Evolutionary conservation across 2,888 invertebrate species (phyloP).

Genomic region (Protonemura montana): DNA sequence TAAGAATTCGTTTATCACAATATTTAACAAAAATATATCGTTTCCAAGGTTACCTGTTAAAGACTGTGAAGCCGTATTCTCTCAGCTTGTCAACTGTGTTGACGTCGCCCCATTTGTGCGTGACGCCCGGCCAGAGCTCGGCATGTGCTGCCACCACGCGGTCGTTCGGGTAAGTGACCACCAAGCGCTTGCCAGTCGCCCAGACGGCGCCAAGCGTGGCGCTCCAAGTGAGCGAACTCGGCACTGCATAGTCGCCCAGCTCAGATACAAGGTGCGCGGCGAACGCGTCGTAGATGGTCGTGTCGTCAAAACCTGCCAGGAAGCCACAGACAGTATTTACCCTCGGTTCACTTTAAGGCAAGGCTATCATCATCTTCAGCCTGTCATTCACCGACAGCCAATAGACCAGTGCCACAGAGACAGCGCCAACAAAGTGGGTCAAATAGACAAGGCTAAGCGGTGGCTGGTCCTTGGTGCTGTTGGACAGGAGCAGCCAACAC

Average conservation of each 20-base stretch:
- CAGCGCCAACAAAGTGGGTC: no score
- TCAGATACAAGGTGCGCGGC: constrained; percentile 56
- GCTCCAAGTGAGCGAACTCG: constrained; percentile 59
- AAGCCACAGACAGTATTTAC: no score
- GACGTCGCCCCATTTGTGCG: constrained; percentile 74
- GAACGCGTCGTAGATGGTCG: constrained; percentile 56
- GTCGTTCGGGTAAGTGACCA: constrained; percentile 60
- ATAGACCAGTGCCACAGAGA: no score
- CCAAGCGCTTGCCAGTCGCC: constrained; percentile 61
- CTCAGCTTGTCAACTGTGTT: constrained; percentile 64
- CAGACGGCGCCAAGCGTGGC: constrained; percentile 62
- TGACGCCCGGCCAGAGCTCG: constrained; percentile 65
- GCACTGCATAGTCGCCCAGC: constrained; percentile 57
- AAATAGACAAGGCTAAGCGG: no score
- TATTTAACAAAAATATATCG: no score
- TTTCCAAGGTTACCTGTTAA: neutral
- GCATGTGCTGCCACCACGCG: constrained; percentile 30
- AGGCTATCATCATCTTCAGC: no score
- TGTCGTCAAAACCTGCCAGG: constrained; percentile 58
- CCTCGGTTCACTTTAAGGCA: no score
- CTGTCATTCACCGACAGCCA: no score
- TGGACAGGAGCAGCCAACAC: no score
- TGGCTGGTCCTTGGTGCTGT: no score
- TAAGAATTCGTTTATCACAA: no score
- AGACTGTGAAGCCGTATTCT: constrained; percentile 58